Evolutionary conservation across 2,113 vertebrate genomes (phyloP).

Genomic region (Channa maculata): DNA sequence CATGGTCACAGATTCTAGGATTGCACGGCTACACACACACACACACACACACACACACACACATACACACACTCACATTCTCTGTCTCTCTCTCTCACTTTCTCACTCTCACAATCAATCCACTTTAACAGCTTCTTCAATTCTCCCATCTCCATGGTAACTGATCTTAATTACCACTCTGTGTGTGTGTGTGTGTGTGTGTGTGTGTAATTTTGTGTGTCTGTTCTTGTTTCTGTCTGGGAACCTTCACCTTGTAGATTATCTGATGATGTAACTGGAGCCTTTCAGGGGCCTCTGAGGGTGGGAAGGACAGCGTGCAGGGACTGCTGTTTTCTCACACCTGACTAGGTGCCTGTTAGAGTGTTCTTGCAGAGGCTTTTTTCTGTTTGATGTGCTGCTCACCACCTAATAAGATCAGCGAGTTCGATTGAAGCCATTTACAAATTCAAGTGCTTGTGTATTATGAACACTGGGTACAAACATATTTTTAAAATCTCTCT

Average conservation of each 20-base stretch:
- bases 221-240: conserved; percentile 54
- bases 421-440: conserved; percentile 76
- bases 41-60: conserved; percentile 21
- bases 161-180: conserved; percentile 71
- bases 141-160: conserved; percentile 75
- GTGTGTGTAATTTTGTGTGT: conserved; percentile 15
- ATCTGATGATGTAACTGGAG: conserved; percentile 73
- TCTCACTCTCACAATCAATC: conserved; percentile 46
- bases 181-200: conserved; percentile 20
- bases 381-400: conserved; percentile 72
- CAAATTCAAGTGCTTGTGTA: conserved; percentile 61
- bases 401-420: conserved; percentile 71
- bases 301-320: conserved; percentile 44
- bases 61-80: conserved; percentile 13
- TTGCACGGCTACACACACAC: conserved; percentile 28
- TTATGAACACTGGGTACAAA: conserved; percentile 61
- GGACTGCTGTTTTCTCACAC: conserved; percentile 59
- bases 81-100: conserved; percentile 1
- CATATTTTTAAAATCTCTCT: conserved; percentile 49
- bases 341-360: conserved; percentile 64
- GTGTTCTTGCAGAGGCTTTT: conserved; percentile 53
- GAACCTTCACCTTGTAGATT: conserved; percentile 73
- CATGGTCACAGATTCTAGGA: conserved; percentile 30
- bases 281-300: conserved; percentile 64
- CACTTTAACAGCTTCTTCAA: conserved; percentile 64